Evolutionary conservation across 2,797 vertebrate genomes (phyloP), one percentile per base, ranked within the genome.

Genomic region (Echiichthys vipera): DNA sequence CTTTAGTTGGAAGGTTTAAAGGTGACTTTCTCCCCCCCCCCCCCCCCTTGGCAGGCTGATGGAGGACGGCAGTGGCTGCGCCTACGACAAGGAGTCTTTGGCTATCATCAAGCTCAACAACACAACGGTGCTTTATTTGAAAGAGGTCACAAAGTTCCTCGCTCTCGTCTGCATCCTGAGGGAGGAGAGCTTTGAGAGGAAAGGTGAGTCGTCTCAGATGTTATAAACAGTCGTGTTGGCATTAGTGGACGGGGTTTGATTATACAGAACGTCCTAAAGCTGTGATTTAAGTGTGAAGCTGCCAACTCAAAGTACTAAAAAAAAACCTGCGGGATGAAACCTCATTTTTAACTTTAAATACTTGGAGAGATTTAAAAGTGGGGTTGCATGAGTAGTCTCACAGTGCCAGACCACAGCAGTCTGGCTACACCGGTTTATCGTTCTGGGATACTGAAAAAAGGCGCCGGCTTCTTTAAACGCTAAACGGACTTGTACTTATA

Each of bases 51-150:
- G 29, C 84, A 98, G 98, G 80, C 93, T 98, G 76, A 95, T 97
- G 84, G 96, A 96, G 89, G 97, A 98, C 69, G 96, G 97, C 78
- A 96, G 95, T 59, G 96, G 96, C 83, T 97, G 96, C 80, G 98
- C 97, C 39, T 99, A 97, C 51, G 97, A 99, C 92, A 98, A 97
- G 77, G 97, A 98, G 84, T 99, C 98, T 53, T 95, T 97, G 96
- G 97, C 97, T 66, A 97, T 99, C 93, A 99, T 99, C 93, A 98
- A 97, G 89, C 96, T 99, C 75, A 98, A 98, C 93, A 99, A 99
- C 88, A 98, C 97, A 77, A 98, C 98, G 0, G 98, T 98, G 78
- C 95, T 99, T 63, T 99, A 99, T 92, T 92, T 99, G 91, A 98
- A 99, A 90, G 97, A 99, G 92, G 97, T 99, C 89, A 99, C 98